Conservation (phyloP, 2,797 vertebrate genomes). For the Taeniopygia guttata region DNA sequence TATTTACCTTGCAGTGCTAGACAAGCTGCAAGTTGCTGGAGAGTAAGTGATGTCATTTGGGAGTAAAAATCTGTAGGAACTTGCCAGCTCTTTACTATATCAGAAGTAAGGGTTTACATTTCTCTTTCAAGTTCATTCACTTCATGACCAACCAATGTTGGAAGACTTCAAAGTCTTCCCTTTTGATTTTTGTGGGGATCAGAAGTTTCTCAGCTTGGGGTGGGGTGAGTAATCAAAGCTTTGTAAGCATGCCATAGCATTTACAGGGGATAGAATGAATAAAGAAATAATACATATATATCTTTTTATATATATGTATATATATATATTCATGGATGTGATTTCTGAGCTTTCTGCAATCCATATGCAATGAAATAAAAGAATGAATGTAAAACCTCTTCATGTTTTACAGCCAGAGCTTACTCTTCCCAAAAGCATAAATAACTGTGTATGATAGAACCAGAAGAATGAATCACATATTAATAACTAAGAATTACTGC, state of each 20-base stretch:
- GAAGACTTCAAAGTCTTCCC: conserved; percentile 1
- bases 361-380: neutral
- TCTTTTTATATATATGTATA: neutral
- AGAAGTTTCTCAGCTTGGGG: conserved; percentile 21
- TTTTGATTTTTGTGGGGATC: neutral
- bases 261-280: neutral
- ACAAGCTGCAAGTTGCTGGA: conserved; percentile 20
- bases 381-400: neutral
- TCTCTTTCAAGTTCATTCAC: conserved; percentile 49
- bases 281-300: neutral
- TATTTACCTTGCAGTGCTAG: neutral
- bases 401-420: neutral
- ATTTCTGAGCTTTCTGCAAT: neutral
- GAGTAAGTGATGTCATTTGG: conserved; percentile 32
- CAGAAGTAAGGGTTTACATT: conserved; percentile 45
- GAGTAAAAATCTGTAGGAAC: conserved; percentile 37
- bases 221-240: neutral
- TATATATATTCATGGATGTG: neutral
- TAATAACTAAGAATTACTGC: neutral
- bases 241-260: neutral
- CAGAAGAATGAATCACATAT: neutral
- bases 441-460: neutral
- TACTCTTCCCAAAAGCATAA: neutral
- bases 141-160: neutral
- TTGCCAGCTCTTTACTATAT: neutral